Evolutionary conservation across 2,797 vertebrate genomes (phyloP), one percentile per base, ranked within the genome.

Genomic region (Vipera ursinii): DNA sequence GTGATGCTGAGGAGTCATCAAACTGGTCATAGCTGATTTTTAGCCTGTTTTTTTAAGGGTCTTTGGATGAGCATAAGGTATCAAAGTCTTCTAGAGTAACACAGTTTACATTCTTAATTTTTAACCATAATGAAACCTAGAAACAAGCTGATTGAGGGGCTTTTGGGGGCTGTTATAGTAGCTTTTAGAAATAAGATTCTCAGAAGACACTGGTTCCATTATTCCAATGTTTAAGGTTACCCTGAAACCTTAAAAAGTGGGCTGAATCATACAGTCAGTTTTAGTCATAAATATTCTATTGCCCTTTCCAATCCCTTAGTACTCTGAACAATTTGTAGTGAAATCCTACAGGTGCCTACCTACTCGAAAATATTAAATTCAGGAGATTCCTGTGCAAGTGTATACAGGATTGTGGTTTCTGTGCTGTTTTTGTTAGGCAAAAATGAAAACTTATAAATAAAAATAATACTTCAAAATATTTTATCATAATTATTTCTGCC

Each of bases 361-460:
- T 55, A 56, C n/a, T 63, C 59, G 5, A 22, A 87, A 87, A 14
- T 63, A 87, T 32, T 38, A 48, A 87, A 8, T 55, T 28, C 26
- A 15, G 9, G 38, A 10, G 14, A 28, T 14, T 86, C 28, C 51
- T 22, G 4, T 20, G 22, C 55, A 87, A 91, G 13, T 44, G 28
- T 32, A 15, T 63, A 87, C 0, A 9, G 90, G 48, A 26, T 85
- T 63, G 22, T n/a, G 53, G n/a, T 51, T 61, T 86, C 91, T 91
- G 57, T 87, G 56, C 78, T 90, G 13, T 60, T 3, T 48, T 24
- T 86, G 73, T 90, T 91, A 61, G 69, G 82, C 86, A 86, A 93
- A 94, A 90, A 44, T 91, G 82, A 78, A 86, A 87, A 57, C 78
- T 91, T n/a, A 53, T 86, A 73, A 94, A 88, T 90, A 95, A 94